Percentiles rank a stretch among this genome's conserved stretches.
phyloP scores from a whole-genome alignment of 1,140 invertebrate species.

The Aphidius ervi region DNA sequence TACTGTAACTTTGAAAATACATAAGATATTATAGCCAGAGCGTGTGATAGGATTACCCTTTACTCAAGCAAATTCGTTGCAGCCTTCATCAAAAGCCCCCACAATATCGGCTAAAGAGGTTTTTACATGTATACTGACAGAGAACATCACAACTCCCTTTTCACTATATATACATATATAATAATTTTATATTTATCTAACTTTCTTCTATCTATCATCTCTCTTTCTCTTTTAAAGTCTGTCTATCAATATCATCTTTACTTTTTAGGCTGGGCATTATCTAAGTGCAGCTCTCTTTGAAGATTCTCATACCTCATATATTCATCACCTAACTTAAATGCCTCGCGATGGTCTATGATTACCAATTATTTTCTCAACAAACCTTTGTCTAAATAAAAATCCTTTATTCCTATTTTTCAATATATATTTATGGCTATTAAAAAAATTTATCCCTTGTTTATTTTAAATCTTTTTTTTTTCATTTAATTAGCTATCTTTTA shows the following conservation, averaged over 20 bases:
- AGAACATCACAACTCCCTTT: constrained; percentile 4
- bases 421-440: neutral
- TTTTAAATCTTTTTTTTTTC: neutral
- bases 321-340: constrained; percentile 50
- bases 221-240: constrained; percentile 14
- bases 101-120: constrained; percentile 38
- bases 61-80: constrained; percentile 52
- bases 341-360: constrained; percentile 54
- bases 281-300: constrained; percentile 54
- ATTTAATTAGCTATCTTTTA: constrained; percentile 35
- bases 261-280: constrained; percentile 45
- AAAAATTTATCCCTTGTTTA: constrained; percentile 3
- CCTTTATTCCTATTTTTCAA: neutral
- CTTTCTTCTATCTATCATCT: neutral
- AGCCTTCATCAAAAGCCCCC: constrained; percentile 53
- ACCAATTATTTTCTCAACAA: constrained; percentile 51
- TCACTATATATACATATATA: no score
- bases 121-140: constrained; percentile 13
- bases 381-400: constrained; percentile 36
- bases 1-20: constrained; percentile 25
- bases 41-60: constrained; percentile 56
- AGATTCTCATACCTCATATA: constrained; percentile 38
- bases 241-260: constrained; percentile 4
- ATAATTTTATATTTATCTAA: no score
- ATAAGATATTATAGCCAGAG: constrained; percentile 50